Conservation (phyloP, 1,140 invertebrate genomes). For the Drosophila setifemur region DNA sequence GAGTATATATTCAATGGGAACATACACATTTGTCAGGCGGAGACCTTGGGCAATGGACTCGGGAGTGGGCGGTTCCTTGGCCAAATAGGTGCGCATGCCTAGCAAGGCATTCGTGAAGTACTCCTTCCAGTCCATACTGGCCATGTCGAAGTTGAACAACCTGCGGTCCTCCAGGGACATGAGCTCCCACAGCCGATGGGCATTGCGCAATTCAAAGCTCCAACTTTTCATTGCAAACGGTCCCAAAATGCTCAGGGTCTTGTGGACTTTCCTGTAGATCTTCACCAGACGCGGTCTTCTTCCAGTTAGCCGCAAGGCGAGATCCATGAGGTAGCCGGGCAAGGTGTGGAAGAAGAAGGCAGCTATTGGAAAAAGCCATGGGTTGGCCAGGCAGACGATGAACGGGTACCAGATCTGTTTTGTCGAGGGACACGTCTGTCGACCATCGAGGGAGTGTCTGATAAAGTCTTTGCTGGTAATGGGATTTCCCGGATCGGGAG, state of each 20-base stretch:
- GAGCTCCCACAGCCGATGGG: slow-evolving; percentile 84
- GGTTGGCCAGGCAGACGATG: slow-evolving; percentile 76
- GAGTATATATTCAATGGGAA: background rate
- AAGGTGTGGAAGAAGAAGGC: slow-evolving; percentile 84
- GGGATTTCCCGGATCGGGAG: slow-evolving; percentile 85
- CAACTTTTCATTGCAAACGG: slow-evolving; percentile 88
- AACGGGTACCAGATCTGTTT: slow-evolving; percentile 83
- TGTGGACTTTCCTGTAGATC: slow-evolving; percentile 88
- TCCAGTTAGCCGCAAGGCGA: slow-evolving; percentile 81
- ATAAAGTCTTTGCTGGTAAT: slow-evolving; percentile 86
- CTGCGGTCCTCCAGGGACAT: slow-evolving; percentile 85
- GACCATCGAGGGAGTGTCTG: slow-evolving; percentile 58
- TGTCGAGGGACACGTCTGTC: slow-evolving; percentile 60
- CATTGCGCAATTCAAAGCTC: slow-evolving; percentile 87
- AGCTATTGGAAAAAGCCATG: slow-evolving; percentile 78
- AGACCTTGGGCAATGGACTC: slow-evolving; percentile 83
- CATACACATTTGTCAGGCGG: background rate
- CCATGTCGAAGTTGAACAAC: slow-evolving; percentile 87
- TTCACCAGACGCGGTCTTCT: slow-evolving; percentile 83
- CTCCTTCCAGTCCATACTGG: slow-evolving; percentile 85
- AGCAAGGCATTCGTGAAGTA: slow-evolving; percentile 85
- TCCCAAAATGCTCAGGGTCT: slow-evolving; percentile 86
- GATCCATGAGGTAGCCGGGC: slow-evolving; percentile 85
- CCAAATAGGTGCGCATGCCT: slow-evolving; percentile 86
- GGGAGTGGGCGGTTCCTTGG: slow-evolving; percentile 85